Conservation (phyloP, 2,888 invertebrate genomes). For the Pecten maximus region DNA sequence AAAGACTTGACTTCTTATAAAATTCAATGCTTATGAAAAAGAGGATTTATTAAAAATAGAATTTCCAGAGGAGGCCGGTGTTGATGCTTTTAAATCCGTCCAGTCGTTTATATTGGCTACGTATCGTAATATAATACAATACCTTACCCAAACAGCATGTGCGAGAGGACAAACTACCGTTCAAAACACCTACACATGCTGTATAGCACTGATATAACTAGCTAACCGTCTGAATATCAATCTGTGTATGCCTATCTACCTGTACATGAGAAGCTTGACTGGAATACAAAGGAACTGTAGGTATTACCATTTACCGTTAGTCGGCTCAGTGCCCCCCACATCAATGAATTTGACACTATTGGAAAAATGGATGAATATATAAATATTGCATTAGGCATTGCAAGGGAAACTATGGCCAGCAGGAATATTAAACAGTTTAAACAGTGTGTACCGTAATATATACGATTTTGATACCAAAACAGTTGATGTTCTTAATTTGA, state of each 20-base stretch:
- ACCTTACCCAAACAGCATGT: background rate
- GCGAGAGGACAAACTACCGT: background rate
- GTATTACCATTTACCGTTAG: background rate
- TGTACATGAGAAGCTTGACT: background rate
- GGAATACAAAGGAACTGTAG: background rate
- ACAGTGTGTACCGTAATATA: too few relatives aligned
- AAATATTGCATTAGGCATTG: background rate
- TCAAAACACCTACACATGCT: background rate
- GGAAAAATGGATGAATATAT: slow-evolving; percentile 10
- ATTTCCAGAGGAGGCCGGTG: background rate
- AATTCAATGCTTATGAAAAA: background rate
- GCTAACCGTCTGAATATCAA: background rate
- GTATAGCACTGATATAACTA: background rate
- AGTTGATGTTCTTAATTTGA: too few relatives aligned
- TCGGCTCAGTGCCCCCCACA: background rate
- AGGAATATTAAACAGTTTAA: background rate
- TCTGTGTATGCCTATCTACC: background rate
- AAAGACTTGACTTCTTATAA: background rate
- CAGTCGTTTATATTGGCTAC: background rate
- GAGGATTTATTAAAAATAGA: background rate
- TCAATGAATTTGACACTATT: slow-evolving; percentile 13
- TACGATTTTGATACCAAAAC: too few relatives aligned
- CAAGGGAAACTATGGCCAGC: background rate
- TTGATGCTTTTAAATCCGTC: background rate
- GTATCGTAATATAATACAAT: background rate